These are phyloP conservation scores for Campoplex capitator DNA, from an alignment of 2,888 invertebrate species.

Conservation along the genomic window DNA sequence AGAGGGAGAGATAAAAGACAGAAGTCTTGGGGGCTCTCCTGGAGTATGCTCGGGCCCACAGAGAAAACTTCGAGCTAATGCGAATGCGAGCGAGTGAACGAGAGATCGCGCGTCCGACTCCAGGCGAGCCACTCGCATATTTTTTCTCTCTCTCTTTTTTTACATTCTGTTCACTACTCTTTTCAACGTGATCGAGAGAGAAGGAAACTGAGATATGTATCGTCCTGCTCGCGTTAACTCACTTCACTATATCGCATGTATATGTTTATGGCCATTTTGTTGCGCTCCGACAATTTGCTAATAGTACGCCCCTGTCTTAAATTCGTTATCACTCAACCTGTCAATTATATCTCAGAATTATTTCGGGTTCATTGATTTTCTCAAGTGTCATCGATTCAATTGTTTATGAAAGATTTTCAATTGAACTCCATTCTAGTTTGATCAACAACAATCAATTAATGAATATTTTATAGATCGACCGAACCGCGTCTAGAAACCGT, in stretches of 20 bases:
- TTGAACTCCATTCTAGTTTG: not conserved
- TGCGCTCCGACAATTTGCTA: constrained; percentile 51
- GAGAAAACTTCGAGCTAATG: constrained; percentile 55
- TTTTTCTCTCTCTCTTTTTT: constrained; percentile 38
- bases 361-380: not conserved
- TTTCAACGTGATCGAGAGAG: constrained; percentile 15
- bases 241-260: constrained; percentile 19
- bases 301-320: constrained; percentile 34
- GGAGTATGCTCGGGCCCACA: constrained; percentile 35
- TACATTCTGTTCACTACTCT: constrained; percentile 36
- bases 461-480: not conserved
- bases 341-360: constrained; percentile 10
- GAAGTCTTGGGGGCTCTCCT: constrained; percentile 52
- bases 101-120: constrained; percentile 54
- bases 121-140: constrained; percentile 58
- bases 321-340: constrained; percentile 17
- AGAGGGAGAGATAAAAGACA: constrained; percentile 48
- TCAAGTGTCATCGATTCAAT: not conserved
- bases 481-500: not conserved
- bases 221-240: constrained; percentile 59
- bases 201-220: constrained; percentile 47
- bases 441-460: not conserved
- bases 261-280: constrained; percentile 44
- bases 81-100: constrained; percentile 61
- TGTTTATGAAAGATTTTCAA: not conserved